These are phyloP conservation scores for Cheilosia urbana DNA, from an alignment of 2,888 invertebrate genomes.

Conservation along the genomic window DNA sequence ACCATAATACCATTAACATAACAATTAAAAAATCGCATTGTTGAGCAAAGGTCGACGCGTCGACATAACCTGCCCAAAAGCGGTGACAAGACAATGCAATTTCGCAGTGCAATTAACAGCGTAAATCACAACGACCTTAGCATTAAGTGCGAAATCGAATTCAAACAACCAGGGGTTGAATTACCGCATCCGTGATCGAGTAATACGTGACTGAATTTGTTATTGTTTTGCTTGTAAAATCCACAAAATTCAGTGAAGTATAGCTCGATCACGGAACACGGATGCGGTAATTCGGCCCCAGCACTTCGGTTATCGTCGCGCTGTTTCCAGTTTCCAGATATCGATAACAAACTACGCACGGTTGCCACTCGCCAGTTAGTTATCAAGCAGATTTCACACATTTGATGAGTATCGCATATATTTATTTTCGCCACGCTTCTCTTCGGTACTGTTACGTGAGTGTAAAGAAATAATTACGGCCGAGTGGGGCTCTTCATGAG, in stretches of 20 bases:
- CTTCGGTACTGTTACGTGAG: slow-evolving; percentile 42
- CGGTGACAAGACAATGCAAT: background rate
- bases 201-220: too few species aligned
- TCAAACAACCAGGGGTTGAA: background rate
- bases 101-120: background rate
- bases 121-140: slow-evolving; percentile 1
- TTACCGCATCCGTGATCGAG: too few species aligned
- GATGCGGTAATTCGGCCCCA: too few species aligned
- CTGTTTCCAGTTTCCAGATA: background rate
- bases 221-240: too few species aligned
- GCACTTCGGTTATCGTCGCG: background rate
- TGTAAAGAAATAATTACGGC: slow-evolving; percentile 34
- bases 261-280: too few species aligned
- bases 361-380: background rate
- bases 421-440: slow-evolving; percentile 35
- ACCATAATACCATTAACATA: background rate
- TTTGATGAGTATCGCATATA: slow-evolving; percentile 31
- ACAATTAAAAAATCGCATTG: background rate
- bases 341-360: background rate
- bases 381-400: slow-evolving; percentile 32
- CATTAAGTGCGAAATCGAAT: background rate
- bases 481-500: slow-evolving; percentile 30
- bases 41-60: slow-evolving; percentile 1
- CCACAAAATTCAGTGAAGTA: too few species aligned
- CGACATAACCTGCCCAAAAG: too few species aligned